Evolutionary conservation across 2,888 invertebrate species (phyloP), one percentile per base, ranked within the genome.

Genomic region (Ethmia dodecea): DNA sequence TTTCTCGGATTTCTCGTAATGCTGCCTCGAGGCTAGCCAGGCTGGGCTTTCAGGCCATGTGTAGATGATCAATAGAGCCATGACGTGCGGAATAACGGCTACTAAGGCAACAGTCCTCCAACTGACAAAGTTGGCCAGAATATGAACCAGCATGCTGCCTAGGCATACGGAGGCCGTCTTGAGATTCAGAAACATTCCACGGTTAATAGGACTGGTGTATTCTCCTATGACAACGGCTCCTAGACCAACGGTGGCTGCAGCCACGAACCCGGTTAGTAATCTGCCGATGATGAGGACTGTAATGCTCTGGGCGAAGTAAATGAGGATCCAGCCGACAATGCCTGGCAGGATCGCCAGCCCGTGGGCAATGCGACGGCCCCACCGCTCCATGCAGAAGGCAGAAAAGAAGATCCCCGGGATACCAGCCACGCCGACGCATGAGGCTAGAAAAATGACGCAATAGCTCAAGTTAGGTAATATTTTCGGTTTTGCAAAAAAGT

Each of bases 21-120:
- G 65, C 1, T 78, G 80, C 36, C 81, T 88, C 1, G 86, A 75
- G 0, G 88, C 75, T 26, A 91, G 53, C 90, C 90, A 92, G 8
- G 79, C 71, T 0, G 91, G 91, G 10, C 90, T 88, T 60, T 92
- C 91, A 0, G 88, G 89, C 44, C 89, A 66, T 0, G 86, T 76
- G 8, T 68, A 55, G 1, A 88, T 65, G 0, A 76, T 56, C 0
- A 55, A 1, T 1, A 73, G 29, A 0, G 71, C 48, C 1, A 61
- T 1, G 0, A 59, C 8, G 18, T 55, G 47, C 0, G 76, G 72
- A 1, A 65, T 20, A 3, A 68, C 4, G 1, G 55, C 46, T 0
- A 62, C 32, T 2, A 70, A 32, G 0, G 72, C 66, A 0, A 72
- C 42, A 1, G 54, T 64, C 34, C 61, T 60, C 71, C 71, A 78